These are phyloP conservation scores for Hermaeophaga mercurialis DNA, from an alignment of 2,888 invertebrate genomes.

Conservation along the genomic window DNA sequence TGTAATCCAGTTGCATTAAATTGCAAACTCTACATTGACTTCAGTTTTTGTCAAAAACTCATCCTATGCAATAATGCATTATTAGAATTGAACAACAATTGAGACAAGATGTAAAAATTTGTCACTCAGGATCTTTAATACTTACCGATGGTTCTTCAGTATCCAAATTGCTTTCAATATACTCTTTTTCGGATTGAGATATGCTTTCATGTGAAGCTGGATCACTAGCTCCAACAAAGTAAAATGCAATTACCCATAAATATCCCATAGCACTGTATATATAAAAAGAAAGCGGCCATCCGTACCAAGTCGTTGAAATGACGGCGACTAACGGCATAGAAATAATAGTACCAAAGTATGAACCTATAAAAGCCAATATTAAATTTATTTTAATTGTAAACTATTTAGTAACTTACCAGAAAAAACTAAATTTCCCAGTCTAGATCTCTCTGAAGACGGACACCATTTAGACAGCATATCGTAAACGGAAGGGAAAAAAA, in stretches of 20 bases:
- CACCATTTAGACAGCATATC: neutral
- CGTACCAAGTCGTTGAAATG: constrained; percentile 17
- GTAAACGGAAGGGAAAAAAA: neutral
- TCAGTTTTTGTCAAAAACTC: too few relatives aligned
- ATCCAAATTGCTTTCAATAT: constrained; percentile 8
- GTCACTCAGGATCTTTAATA: neutral
- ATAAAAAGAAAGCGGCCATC: constrained; percentile 20
- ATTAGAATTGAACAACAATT: too few relatives aligned
- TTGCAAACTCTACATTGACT: too few relatives aligned
- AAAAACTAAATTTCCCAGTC: constrained; percentile 1
- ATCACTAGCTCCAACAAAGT: constrained; percentile 11
- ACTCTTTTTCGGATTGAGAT: constrained; percentile 8
- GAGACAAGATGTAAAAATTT: too few relatives aligned
- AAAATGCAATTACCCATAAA: constrained; percentile 12
- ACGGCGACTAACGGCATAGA: constrained; percentile 16
- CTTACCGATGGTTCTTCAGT: neutral
- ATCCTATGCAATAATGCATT: too few relatives aligned
- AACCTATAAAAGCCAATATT: constrained; percentile 3
- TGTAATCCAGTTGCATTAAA: too few relatives aligned
- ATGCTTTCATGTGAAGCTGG: constrained; percentile 10
- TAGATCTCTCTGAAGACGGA: neutral
- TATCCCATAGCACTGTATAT: constrained; percentile 14
- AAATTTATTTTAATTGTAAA: too few relatives aligned
- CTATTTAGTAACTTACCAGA: neutral
- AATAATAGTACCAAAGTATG: constrained; percentile 11